phyloP scores from a whole-genome alignment of 2,113 vertebrate genomes.

The Nestor notabilis region DNA sequence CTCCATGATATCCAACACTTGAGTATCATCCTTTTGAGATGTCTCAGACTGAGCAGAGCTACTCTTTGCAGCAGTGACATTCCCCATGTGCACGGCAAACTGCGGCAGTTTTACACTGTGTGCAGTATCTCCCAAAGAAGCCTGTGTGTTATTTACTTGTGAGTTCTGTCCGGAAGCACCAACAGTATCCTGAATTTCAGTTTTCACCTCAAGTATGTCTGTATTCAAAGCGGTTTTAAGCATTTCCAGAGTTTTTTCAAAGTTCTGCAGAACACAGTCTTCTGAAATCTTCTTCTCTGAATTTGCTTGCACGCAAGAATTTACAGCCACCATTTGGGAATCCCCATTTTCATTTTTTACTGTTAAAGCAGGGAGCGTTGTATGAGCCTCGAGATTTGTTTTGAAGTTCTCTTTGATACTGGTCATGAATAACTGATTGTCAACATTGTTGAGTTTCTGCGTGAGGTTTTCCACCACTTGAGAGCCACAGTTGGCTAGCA shows the following conservation, averaged over 20 bases:
- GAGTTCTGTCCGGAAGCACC: conserved; percentile 52
- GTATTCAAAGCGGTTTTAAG: conserved; percentile 81
- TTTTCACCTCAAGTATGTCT: conserved; percentile 76
- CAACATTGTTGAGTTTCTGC: conserved; percentile 81
- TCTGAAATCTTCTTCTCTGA: conserved; percentile 69
- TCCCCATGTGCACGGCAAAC: conserved; percentile 32
- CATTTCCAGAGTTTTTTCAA: conserved; percentile 80
- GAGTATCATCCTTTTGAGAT: conserved; percentile 73
- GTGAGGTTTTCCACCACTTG: conserved; percentile 79
- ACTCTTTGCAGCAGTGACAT: not conserved
- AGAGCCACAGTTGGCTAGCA: conserved; percentile 74
- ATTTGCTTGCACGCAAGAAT: conserved; percentile 59
- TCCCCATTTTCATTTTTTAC: conserved; percentile 81
- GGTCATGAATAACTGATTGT: conserved; percentile 85
- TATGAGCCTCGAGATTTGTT: conserved; percentile 63
- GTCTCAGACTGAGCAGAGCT: conserved; percentile 68
- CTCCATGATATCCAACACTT: conserved; percentile 85
- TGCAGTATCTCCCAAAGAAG: conserved; percentile 40
- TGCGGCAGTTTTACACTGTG: conserved; percentile 44
- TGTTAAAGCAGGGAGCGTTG: conserved; percentile 59
- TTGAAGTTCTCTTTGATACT: conserved; percentile 82
- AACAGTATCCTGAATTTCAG: conserved; percentile 64
- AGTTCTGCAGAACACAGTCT: conserved; percentile 76
- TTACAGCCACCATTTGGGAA: conserved; percentile 69
- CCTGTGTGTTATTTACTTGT: conserved; percentile 62